A percentile compares a stretch with the other conserved stretches of the same genome.
Conservation (phyloP, 2,113 vertebrate genomes). For the Himantopus leucocephalus region DNA sequence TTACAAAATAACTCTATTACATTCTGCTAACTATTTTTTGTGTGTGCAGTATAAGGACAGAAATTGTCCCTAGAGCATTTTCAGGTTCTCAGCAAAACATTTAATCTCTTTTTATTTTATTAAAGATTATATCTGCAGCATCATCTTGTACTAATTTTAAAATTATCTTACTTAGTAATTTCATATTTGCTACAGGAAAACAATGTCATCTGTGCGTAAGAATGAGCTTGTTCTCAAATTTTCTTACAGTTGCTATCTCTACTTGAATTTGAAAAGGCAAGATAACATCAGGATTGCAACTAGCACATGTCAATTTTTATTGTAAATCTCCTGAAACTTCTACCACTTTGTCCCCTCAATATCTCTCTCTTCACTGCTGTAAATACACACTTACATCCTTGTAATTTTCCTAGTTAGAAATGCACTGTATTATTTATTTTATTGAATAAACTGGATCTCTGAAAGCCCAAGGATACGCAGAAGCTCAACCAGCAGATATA, state of each 20-base stretch:
- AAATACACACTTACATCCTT: not conserved
- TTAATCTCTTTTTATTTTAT: not conserved
- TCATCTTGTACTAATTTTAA: not conserved
- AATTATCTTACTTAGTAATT: not conserved
- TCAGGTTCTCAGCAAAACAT: not conserved
- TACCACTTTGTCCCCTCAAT: not conserved
- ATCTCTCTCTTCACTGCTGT: not conserved
- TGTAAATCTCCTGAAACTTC: not conserved
- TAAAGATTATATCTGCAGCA: not conserved
- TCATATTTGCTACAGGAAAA: not conserved
- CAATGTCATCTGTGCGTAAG: not conserved
- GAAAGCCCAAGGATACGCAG: not conserved
- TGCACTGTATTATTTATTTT: not conserved
- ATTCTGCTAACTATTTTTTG: not conserved
- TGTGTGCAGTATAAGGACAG: not conserved
- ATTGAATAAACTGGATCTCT: not conserved
- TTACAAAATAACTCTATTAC: not conserved
- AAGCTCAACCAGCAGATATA: not conserved
- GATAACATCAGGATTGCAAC: not conserved
- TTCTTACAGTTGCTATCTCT: not conserved
- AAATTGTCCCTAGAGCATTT: not conserved
- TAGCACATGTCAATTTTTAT: not conserved
- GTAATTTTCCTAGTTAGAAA: not conserved
- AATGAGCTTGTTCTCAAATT: not conserved
- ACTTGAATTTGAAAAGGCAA: not conserved